Base-by-base conservation (phyloP, 1,140 invertebrate genomes). In the Apocrypta bakeri region DNA sequence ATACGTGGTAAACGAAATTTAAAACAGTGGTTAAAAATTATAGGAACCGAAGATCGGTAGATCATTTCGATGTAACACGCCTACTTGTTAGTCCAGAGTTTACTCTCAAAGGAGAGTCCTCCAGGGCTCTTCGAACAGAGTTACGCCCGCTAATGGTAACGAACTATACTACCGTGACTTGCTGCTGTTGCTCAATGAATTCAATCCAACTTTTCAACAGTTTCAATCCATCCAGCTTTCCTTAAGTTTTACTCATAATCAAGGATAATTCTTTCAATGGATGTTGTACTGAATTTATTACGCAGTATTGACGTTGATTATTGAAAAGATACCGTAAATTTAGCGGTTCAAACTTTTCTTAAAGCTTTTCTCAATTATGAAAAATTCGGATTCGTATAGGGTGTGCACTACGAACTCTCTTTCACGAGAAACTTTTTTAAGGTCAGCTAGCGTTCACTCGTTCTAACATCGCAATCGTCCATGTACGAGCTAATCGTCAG, bases 91-190 rank as follows among this genome's bases (percentile, higher is more conserved):
- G 87, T 84, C 86, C 73, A 86, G 37, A 88, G 87, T 90, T 91
- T 90, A 90, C 90, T 90, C 33, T 37, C 33, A 2, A 9, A 37
- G 3, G 33, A 89, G 88, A 87, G 85, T 86, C 87, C 86, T 81
- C 85, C 83, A 85, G 87, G 86, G 87, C 88, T 89, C 87, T 87
- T 87, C 83, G 88, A 90, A 87, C 87, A 88, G 86, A 87, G 89
- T 90, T 91, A 90, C 90, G 88, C 90, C 90, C 87, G 90, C 90
- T 92, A 92, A 91, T 92, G 90, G 86, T 90, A 90, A 88, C 87
- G 88, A 91, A 92, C 91, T 92, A 92, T 91, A 92, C 91, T 92
- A 92, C 91, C 87, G 90, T 90, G 87, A 85, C 79, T 71, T 84
- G 29, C 64, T 33, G 66, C 48, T n/a, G 48, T 56, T 56, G 48